Evolutionary conservation across 2,888 invertebrate genomes (phyloP), one percentile per base, ranked within the genome.

Genomic region (Platycheirus rosarum): DNA sequence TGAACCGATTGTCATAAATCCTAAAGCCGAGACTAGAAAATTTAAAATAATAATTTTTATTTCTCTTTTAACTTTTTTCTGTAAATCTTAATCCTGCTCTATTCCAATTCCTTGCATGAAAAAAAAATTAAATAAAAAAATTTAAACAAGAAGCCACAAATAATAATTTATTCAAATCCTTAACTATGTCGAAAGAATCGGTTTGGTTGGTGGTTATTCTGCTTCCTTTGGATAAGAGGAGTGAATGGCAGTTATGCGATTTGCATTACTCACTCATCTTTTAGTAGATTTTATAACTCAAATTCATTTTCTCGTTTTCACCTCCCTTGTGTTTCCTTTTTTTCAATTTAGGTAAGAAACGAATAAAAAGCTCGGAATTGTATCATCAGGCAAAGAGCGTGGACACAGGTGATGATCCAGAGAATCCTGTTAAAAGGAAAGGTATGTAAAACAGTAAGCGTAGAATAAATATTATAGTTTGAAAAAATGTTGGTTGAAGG

Each of bases 341-440:
- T 48, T 66, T 68, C 42, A 40, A 60, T 77, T 71, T 85, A 88
- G 89, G 89, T 69, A 89, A 89, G 86, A 89, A 89, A 86, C 89
- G 89, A 77, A 87, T 88, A 86, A 89, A 90, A 87, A 88, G 88
- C 86, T 88, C 88, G 44, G 90, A 90, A 86, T 86, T 87, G 74
- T 88, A 89, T 87, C 90, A 89, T 86, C 89, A 89, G 80, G 87
- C 89, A 73, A 87, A 89, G 85, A 88, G 87, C 55, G 87, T 87
- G 85, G 86, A 89, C 86, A 87, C 88, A 84, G 88, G 88, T 86
- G 90, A 89, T 86, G 90, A 90, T 85, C 86, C 88, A 80, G 91
- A 91, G 87, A 91, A 89, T 88, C 89, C 90, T 46, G 89, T 90
- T 85, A 90, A 90, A 85, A 89, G 90, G 86, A 91, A 91, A 91